phyloP scores from a whole-genome alignment of 2,888 invertebrate species.

The Caenorhabditis angaria region DNA sequence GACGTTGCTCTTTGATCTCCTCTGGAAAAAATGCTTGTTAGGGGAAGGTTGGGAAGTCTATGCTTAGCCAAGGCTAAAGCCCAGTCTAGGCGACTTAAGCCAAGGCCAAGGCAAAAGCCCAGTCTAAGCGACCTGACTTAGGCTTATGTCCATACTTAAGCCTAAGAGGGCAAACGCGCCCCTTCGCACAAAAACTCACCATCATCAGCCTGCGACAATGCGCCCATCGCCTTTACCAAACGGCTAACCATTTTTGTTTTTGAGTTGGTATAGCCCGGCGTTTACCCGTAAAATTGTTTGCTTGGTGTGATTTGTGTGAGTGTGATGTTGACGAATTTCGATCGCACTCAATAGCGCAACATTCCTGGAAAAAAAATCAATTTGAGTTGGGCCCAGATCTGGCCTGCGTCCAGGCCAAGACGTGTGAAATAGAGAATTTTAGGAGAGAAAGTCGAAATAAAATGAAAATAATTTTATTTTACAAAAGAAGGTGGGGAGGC shows the following conservation, averaged over 20 bases:
- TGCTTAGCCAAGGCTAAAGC: too few relatives aligned
- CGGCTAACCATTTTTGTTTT: slow-evolving; percentile 32
- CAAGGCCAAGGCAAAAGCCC: too few relatives aligned
- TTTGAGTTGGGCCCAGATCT: background rate
- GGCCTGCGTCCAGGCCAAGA: background rate
- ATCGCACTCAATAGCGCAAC: background rate
- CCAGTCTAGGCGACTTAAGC: too few relatives aligned
- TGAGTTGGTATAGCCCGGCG: slow-evolving; percentile 1
- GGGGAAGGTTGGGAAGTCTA: background rate
- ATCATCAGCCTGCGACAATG: slow-evolving; percentile 31
- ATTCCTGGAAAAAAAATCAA: background rate
- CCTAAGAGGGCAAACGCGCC: too few relatives aligned
- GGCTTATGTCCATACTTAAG: too few relatives aligned
- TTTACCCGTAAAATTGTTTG: slow-evolving; percentile 16
- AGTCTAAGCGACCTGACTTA: too few relatives aligned
- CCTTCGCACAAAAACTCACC: slow-evolving; percentile 18
- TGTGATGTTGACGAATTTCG: background rate
- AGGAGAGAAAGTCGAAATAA: too few relatives aligned
- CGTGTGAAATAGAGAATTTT: background rate
- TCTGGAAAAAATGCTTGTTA: slow-evolving; percentile 7
- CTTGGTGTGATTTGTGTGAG: background rate
- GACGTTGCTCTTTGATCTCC: slow-evolving; percentile 14
- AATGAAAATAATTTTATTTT: too few relatives aligned
- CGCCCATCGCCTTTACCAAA: slow-evolving; percentile 41
- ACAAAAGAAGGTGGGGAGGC: background rate